Evolutionary conservation across 1,140 invertebrate genomes (phyloP), one percentile per base, ranked within the genome.

Genomic region (Gonatopus flavifemur): DNA sequence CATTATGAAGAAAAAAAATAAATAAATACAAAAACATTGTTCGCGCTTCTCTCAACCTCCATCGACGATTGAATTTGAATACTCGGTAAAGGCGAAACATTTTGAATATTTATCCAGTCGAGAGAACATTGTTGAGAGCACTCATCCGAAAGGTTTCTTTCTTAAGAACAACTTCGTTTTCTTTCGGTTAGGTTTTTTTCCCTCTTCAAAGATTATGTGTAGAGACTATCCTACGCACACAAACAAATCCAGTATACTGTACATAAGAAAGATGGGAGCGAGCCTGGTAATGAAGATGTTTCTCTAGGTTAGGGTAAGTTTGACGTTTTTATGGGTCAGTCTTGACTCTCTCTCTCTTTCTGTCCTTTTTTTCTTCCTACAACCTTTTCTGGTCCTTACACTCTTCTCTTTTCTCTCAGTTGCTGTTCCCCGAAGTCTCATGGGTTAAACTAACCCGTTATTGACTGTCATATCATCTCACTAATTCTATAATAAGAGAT

Each of bases 281-380:
- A 52, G 58, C 57, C 61, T 63, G 60, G 67, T 77, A 74, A 76
- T 77, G 75, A 77, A 77, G 75, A 76, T 66, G 70, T 77, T 77
- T 75, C 75, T 75, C 73, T 77, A 77, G 70, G 71, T 77, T 76
- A 75, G 70, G 71, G 72, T 72, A 75, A 73, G 71, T 77, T 76
- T 77, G 74, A 77, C 74, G 74, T 76, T 77, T 77, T 77, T 77
- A 77, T 77, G 74, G 71, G 62, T 73, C 70, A 66, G 68, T 55
- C 63, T 66, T 61, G 61, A 49, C 59, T 66, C 45, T 37, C 32
- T 43, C 32, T 36, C 19, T 41, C 25, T 31, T 9, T 36, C 53
- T 31, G 22, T 44, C 38, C 13, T 16, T 20, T 40, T 37, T 33
- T 57, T 36, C 44, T 52, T 38, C 25, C 28, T 37, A 37, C 28